Evolutionary conservation across 2,888 invertebrate genomes (phyloP), one percentile per base, ranked within the genome.

Genomic region (Trachelus iudaicus): DNA sequence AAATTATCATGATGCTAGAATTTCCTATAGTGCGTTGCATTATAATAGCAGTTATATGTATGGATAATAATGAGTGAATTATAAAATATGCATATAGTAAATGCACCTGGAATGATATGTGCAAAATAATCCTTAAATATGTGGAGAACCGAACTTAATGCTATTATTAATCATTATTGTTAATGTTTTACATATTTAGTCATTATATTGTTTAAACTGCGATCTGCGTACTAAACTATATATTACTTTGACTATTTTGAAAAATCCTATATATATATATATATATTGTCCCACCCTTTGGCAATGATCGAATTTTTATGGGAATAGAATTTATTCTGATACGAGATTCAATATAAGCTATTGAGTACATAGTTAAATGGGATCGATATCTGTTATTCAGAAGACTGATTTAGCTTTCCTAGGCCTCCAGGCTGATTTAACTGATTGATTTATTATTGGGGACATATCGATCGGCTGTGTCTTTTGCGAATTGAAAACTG

Each of bases 1-100:
- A 82, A 80, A 80, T 82, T 79, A 76, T 76, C 69, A 80, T 77
- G 73, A 76, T 73, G 56, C 56, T 76, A 69, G 56, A 69, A 71
- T 23, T 56, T 56, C 23, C 6, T 56, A 56, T 56, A 56, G 40
- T 56, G 23, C 40, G 23, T 56, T 68, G 35, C 68, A 69, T 4
- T n/a, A 69, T 11, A 33, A 33, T 35, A 76, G 30, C 69, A 34
- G 30, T 34, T 11, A 76, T 75, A 69, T 30, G 31, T 31, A 6
- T 11, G 73, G 34, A 68, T 69, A 73, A 74, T 69, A 69, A 12
- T 69, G 69, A 73, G 12, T 69, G 31, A 76, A 11, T 69, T 15
- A 76, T 71, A 40, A 23, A 9, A 56, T 23, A 40, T 40, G 15
- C 15, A 40, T 15, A 40, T 4, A 40, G 40, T 40, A 40, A 15